Percentiles rank a stretch among this genome's conserved stretches.
These are phyloP conservation scores for Nemotelus nigrinus DNA, from an alignment of 2,888 invertebrate genomes.

Conservation along the genomic window DNA sequence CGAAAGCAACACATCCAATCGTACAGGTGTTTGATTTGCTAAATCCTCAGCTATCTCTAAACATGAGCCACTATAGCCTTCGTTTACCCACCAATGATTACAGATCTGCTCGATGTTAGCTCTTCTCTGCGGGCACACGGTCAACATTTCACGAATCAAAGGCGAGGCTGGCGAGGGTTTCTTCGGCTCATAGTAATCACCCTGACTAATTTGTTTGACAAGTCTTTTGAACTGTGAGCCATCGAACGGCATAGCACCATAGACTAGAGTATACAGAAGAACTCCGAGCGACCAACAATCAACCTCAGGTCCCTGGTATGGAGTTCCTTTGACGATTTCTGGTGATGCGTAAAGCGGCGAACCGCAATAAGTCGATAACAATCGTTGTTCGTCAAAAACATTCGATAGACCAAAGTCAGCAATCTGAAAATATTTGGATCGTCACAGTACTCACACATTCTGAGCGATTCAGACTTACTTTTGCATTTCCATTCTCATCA, in stretches of 20 bases:
- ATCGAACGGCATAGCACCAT: slow-evolving; percentile 99
- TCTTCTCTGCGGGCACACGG: slow-evolving; percentile 87
- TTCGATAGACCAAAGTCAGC: slow-evolving; percentile 99
- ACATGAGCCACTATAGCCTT: slow-evolving; percentile 82
- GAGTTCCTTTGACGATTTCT: slow-evolving; percentile 96
- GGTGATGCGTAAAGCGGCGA: slow-evolving; percentile 97
- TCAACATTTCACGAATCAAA: slow-evolving; percentile 92
- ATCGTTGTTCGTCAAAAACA: slow-evolving; percentile 88
- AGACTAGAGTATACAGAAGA: slow-evolving; percentile 95
- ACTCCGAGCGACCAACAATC: slow-evolving; percentile 96
- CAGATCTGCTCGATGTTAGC: slow-evolving; percentile 95
- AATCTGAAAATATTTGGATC: slow-evolving; percentile 71
- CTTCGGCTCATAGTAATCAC: slow-evolving; percentile 97
- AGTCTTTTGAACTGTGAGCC: slow-evolving; percentile 97
- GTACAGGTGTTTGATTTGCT: slow-evolving; percentile 90
- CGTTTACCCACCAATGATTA: slow-evolving; percentile 97
- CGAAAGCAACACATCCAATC: slow-evolving; percentile 85
- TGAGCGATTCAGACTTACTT: slow-evolving; percentile 69
- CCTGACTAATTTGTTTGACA: slow-evolving; percentile 95
- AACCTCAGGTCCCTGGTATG: slow-evolving; percentile 97
- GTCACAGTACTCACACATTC: background rate
- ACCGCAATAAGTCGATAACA: slow-evolving; percentile 93
- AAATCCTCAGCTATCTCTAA: slow-evolving; percentile 86
- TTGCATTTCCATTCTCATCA: slow-evolving; percentile 93
- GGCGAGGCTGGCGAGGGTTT: slow-evolving; percentile 94